A percentile compares a stretch with the other conserved stretches of the same genome.
These are phyloP conservation scores for Ciona savignyi DNA, from an alignment of 23 tunicate genomes.

Conservation along the genomic window DNA sequence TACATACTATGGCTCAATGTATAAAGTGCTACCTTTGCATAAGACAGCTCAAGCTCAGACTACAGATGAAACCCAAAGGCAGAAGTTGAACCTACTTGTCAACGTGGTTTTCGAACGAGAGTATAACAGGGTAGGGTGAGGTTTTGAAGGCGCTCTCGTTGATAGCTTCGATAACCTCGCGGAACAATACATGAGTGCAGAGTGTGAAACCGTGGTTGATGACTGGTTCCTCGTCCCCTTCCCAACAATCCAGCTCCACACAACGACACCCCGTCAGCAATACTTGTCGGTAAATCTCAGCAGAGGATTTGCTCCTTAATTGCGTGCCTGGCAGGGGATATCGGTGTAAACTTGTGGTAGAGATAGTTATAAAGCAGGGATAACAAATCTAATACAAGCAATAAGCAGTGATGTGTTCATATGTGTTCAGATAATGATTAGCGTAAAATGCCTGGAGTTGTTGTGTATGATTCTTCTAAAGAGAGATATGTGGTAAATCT, in stretches of 20 bases:
- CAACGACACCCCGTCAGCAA: conserved; percentile 88
- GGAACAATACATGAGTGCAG: conserved; percentile 68
- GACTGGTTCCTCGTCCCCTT: conserved; percentile 58
- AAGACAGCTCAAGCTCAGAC: too few relatives aligned
- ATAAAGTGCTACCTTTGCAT: too few relatives aligned
- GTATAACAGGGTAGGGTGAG: conserved; percentile 72
- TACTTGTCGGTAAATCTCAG: conserved; percentile 93
- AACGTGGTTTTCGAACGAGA: conserved; percentile 93
- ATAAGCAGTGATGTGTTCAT: too few relatives aligned
- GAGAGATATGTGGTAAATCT: too few relatives aligned
- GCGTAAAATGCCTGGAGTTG: too few relatives aligned
- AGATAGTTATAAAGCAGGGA: too few relatives aligned
- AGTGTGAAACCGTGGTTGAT: conserved; percentile 90
- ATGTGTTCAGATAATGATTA: too few relatives aligned
- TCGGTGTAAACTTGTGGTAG: too few relatives aligned
- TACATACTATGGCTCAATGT: too few relatives aligned
- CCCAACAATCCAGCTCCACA: conserved; percentile 94
- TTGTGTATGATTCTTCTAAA: too few relatives aligned
- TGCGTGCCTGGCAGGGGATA: conserved; percentile 34
- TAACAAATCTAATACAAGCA: too few relatives aligned
- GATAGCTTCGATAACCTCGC: conserved; percentile 87
- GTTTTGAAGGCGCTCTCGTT: conserved; percentile 90
- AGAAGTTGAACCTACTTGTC: conserved; percentile 47
- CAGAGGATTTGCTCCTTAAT: conserved; percentile 58
- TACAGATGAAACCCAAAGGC: too few relatives aligned